Conservation (phyloP, 2,113 vertebrate genomes). For the Sarotherodon lohbergeri region DNA sequence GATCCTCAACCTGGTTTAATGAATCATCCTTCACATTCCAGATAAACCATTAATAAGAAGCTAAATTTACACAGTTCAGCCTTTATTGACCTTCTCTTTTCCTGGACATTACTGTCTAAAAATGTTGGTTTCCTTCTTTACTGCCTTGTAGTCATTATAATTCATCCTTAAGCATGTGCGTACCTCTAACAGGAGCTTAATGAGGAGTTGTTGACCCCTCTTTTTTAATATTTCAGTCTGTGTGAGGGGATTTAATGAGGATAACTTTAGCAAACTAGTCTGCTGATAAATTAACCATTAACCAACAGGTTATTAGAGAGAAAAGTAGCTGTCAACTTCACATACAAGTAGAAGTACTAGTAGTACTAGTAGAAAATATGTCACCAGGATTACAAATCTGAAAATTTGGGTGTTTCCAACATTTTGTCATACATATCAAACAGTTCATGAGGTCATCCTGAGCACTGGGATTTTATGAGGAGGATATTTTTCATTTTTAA, state of each 20-base stretch:
- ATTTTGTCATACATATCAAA: background rate
- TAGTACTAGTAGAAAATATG: background rate
- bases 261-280: slow-evolving; percentile 10
- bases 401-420: background rate
- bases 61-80: background rate
- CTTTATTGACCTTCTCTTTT: background rate
- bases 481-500: background rate
- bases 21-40: slow-evolving; percentile 26
- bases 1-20: slow-evolving; percentile 7
- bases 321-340: background rate
- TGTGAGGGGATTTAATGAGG: slow-evolving; percentile 20
- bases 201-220: background rate
- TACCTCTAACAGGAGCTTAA: background rate
- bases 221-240: background rate
- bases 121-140: slow-evolving; percentile 12
- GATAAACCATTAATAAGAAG: background rate
- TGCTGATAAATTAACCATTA: background rate
- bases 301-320: background rate
- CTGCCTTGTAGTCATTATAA: background rate
- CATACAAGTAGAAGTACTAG: background rate
- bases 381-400: background rate
- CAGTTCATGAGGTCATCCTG: background rate
- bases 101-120: background rate
- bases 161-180: background rate
- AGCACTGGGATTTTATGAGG: background rate